Evolutionary conservation across 1,140 invertebrate species (phyloP), one percentile per base, ranked within the genome.

Genomic region (Calliopsis andreniformis): DNA sequence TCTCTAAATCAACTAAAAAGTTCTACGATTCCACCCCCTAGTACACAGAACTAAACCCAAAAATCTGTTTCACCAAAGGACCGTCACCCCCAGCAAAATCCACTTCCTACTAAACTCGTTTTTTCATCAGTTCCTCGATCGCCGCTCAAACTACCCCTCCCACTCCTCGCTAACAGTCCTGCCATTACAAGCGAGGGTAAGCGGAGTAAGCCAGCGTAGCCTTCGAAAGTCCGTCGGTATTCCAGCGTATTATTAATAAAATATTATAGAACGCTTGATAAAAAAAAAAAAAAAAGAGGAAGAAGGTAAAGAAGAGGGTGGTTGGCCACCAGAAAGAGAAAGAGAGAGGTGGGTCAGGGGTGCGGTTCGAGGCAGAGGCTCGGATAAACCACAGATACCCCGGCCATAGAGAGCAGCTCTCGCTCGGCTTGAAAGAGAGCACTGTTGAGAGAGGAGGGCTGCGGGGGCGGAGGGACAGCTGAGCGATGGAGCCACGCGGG

Each of bases 341-440:
- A 2, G 18, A 8, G 28, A 59, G 20, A 7, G 45, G 66, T 2
- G 28, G 61, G 59, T 25, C 14, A 25, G 76, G 61, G 56, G 70
- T 58, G 76, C 42, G 70, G 84, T 79, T 77, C 67, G 81, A 70
- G 71, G 84, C 84, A 64, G 68, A 76, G 82, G 85, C 79, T 84
- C 76, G 85, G 86, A 86, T 87, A 83, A 85, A 88, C 87, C 87
- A 83, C 87, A 87, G 85, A 86, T 87, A 89, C 79, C 85, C 25
- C 72, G 70, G 64, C 72, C 79, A 75, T 79, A 81, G 76, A 68
- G 76, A 66, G 68, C 68, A 45, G 58, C 35, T 39, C 10, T 39
- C 73, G 49, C 51, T 28, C 47, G 61, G 51, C 69, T 35, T 43
- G 71, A 66, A 67, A 80, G 78, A 73, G 39, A 42, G 58, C 23